Evolutionary conservation across 2,797 vertebrate species (phyloP).

Genomic region (Sphenopsis melanotis): DNA sequence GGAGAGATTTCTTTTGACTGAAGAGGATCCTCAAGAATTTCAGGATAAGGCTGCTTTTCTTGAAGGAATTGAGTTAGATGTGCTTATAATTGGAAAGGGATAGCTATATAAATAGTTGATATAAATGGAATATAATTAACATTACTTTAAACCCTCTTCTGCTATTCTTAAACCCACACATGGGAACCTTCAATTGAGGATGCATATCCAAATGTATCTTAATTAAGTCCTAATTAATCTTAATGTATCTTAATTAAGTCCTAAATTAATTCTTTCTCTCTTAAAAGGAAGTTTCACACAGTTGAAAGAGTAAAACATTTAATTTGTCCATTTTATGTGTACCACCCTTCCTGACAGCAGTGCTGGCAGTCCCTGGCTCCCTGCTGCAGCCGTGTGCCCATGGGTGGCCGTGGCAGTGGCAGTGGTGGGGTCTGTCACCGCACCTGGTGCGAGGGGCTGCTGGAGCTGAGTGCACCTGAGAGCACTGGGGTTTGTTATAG

Average conservation of each 20-base stretch:
- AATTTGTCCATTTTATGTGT: background rate
- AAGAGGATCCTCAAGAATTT: background rate
- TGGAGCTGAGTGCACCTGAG: accelerated
- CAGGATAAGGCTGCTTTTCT: background rate
- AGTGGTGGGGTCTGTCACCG: background rate
- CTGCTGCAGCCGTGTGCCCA: background rate
- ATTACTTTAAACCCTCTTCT: conserved; percentile 3
- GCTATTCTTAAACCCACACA: conserved; percentile 16
- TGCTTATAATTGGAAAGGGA: background rate
- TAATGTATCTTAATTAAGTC: conserved; percentile 24
- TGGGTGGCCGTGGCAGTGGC: background rate
- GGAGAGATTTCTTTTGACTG: background rate
- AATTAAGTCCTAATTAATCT: conserved; percentile 30
- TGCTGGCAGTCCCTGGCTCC: background rate
- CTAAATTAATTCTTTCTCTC: background rate
- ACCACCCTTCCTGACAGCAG: accelerated
- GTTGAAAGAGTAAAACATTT: background rate
- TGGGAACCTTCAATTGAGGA: conserved; percentile 6
- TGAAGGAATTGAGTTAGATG: background rate
- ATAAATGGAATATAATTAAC: conserved; percentile 9
- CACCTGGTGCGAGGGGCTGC: accelerated
- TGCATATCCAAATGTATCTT: conserved; percentile 9
- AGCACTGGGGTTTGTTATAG: accelerated
- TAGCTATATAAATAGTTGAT: conserved; percentile 4
- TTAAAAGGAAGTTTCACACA: background rate